A percentile compares a stretch with the other conserved stretches of the same genome.
phyloP scores from a whole-genome alignment of 1,140 invertebrate species.

The Venustaconcha ellipsiformis region DNA sequence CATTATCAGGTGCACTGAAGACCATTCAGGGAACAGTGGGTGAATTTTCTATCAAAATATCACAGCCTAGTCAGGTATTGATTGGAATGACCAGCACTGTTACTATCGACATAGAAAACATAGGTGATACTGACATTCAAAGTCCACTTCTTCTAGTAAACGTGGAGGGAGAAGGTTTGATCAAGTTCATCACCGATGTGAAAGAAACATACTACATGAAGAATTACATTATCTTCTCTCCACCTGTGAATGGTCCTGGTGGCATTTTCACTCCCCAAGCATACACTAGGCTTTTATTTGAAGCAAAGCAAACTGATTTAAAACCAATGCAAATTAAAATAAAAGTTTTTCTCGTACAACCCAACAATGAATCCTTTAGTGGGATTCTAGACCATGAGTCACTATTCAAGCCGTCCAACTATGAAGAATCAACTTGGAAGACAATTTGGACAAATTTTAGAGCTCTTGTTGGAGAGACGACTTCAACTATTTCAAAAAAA shows the following conservation, averaged over 20 bases:
- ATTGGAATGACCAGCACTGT: slow-evolving; percentile 5
- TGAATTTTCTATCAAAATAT: background rate
- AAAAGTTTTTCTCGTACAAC: background rate
- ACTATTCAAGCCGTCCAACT: background rate
- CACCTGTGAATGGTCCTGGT: background rate
- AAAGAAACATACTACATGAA: background rate
- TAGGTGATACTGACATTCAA: slow-evolving; percentile 7
- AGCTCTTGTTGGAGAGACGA: background rate
- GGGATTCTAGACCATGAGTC: background rate
- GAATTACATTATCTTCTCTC: background rate
- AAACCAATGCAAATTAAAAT: too few relatives aligned
- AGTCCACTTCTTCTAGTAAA: slow-evolving; percentile 1
- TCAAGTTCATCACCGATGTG: background rate
- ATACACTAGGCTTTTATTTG: background rate
- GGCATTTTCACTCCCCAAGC: background rate
- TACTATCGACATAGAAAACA: background rate
- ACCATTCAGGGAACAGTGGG: background rate
- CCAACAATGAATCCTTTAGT: background rate
- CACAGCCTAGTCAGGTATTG: background rate
- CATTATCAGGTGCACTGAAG: too few relatives aligned
- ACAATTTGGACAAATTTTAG: slow-evolving; percentile 13
- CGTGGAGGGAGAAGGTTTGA: background rate
- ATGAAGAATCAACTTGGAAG: slow-evolving; percentile 1
- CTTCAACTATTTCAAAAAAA: background rate
- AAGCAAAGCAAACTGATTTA: background rate